Percentiles rank a stretch among this genome's conserved stretches.
Conservation (phyloP, 2,888 invertebrate genomes). For the Ennomos erosarius region DNA sequence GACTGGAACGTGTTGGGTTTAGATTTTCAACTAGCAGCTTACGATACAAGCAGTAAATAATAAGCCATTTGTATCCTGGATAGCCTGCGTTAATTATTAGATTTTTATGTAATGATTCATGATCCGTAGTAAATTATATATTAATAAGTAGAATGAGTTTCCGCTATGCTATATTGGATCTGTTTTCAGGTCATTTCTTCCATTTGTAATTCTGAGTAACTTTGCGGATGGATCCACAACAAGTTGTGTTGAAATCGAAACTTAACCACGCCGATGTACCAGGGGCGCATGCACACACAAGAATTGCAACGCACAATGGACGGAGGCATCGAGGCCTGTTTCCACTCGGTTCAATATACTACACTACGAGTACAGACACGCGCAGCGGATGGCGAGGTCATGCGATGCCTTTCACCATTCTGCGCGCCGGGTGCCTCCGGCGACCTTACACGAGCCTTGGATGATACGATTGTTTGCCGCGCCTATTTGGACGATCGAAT, state of each 20-base stretch:
- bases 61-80: too few species aligned
- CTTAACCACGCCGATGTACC: slow-evolving; percentile 27
- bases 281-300: slow-evolving; percentile 38
- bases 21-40: too few species aligned
- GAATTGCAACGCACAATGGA: slow-evolving; percentile 40
- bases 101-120: too few species aligned
- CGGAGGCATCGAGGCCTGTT: slow-evolving; percentile 41
- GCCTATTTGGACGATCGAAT: slow-evolving; percentile 47
- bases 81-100: too few species aligned
- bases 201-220: too few species aligned
- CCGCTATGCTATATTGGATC: too few species aligned
- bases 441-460: slow-evolving; percentile 76
- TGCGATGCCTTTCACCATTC: slow-evolving; percentile 77
- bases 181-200: too few species aligned
- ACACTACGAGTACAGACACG: slow-evolving; percentile 55
- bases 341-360: slow-evolving; percentile 64
- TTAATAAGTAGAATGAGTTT: too few species aligned
- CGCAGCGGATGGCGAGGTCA: slow-evolving; percentile 70
- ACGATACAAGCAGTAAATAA: too few species aligned
- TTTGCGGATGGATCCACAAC: not conserved
- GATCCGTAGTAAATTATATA: too few species aligned
- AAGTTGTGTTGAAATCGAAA: slow-evolving; percentile 30
- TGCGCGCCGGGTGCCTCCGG: slow-evolving; percentile 64
- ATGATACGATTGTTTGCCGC: slow-evolving; percentile 64
- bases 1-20: too few species aligned